A percentile compares a stretch with the other conserved stretches of the same genome.
Evolutionary conservation across 2,797 vertebrate species (phyloP).

Genomic region (Microctenopoma lineatum): DNA sequence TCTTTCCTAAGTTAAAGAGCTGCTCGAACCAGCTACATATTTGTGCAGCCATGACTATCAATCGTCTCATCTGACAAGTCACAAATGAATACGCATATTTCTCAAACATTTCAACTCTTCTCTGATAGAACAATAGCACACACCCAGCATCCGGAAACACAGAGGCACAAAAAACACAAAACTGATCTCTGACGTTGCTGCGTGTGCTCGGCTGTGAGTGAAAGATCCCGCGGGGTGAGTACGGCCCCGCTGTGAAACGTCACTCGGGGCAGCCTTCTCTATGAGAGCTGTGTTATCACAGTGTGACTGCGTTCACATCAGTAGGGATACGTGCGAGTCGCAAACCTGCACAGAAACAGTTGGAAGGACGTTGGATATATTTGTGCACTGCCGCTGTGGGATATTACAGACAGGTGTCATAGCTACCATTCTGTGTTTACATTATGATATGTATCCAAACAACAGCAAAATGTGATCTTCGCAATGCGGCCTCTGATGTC

Average conservation of each 20-base stretch:
- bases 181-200: neutral
- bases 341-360: conserved; percentile 56
- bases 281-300: conserved; percentile 35
- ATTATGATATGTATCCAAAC: conserved; percentile 68
- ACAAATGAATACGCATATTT: neutral
- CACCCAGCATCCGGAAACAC: conserved; percentile 13
- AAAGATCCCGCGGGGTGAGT: conserved; percentile 1
- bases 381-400: conserved; percentile 63
- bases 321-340: conserved; percentile 64
- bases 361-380: conserved; percentile 63
- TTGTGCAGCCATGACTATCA: neutral
- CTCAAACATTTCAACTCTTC: neutral
- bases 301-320: conserved; percentile 72
- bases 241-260: conserved; percentile 28
- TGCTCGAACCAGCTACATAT: neutral
- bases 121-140: conserved; percentile 17
- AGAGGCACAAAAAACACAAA: conserved; percentile 15
- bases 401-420: conserved; percentile 46
- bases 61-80: neutral
- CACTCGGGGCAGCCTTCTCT: conserved; percentile 23
- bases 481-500: conserved; percentile 34
- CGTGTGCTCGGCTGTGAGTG: neutral
- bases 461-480: conserved; percentile 53
- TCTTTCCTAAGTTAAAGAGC: neutral
- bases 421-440: conserved; percentile 72